These are phyloP conservation scores for Andrena bucephala DNA, from an alignment of 2,888 invertebrate species.

Conservation along the genomic window DNA sequence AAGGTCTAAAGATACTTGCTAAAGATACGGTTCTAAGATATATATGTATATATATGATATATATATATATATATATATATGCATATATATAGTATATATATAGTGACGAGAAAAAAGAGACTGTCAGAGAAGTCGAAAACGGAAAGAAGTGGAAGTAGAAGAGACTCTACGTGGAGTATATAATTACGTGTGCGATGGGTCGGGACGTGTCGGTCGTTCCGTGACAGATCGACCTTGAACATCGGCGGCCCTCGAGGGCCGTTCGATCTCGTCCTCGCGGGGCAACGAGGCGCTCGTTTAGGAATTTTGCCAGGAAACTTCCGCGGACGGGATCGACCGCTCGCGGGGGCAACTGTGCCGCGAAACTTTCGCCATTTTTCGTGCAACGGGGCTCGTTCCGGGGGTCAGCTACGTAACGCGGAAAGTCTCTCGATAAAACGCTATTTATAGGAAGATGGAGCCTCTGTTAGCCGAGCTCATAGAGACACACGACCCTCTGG, in stretches of 20 bases:
- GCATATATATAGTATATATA: background rate
- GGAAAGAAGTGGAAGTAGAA: slow-evolving; percentile 43
- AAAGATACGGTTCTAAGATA: slow-evolving; percentile 42
- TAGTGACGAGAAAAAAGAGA: slow-evolving; percentile 44
- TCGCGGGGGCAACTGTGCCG: slow-evolving; percentile 15
- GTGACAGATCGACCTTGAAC: slow-evolving; percentile 56
- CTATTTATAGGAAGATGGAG: slow-evolving; percentile 17
- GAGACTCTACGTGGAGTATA: slow-evolving; percentile 44
- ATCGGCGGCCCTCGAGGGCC: background rate
- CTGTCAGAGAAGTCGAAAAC: slow-evolving; percentile 39
- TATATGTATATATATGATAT: background rate
- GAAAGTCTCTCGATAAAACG: slow-evolving; percentile 11
- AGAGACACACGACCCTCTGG: background rate
- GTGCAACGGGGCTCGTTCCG: background rate
- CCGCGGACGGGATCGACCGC: slow-evolving; percentile 10
- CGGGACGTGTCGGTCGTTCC: slow-evolving; percentile 33
- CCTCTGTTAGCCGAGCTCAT: background rate
- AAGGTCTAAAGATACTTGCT: slow-evolving; percentile 55
- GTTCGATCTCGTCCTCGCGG: slow-evolving; percentile 4
- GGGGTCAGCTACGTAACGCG: background rate
- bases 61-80: background rate
- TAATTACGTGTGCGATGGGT: slow-evolving; percentile 37
- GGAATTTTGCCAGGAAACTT: slow-evolving; percentile 47
- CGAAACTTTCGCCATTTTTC: slow-evolving; percentile 37
- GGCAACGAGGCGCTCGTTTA: slow-evolving; percentile 23